These are phyloP conservation scores for Apteryx mantelli DNA, from an alignment of 2,113 vertebrate species.

Conservation along the genomic window DNA sequence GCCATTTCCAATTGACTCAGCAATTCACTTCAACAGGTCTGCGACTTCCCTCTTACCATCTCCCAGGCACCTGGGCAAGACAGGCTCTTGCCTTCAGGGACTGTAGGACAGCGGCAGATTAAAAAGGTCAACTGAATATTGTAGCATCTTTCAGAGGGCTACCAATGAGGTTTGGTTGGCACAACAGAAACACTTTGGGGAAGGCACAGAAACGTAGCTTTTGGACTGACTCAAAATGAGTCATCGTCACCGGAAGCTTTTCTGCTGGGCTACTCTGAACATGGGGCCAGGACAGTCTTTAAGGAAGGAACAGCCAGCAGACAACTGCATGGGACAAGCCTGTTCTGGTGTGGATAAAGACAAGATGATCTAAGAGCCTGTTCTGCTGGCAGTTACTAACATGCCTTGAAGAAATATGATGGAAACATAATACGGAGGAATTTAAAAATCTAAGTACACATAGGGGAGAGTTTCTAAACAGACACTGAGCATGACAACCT, in stretches of 20 bases:
- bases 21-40: neutral
- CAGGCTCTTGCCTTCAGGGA: neutral
- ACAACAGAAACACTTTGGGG: neutral
- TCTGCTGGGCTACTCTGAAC: neutral
- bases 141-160: neutral
- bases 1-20: neutral
- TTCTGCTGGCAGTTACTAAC: neutral
- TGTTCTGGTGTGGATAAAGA: neutral
- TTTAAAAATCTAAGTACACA: neutral
- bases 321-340: neutral
- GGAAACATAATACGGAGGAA: neutral
- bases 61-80: neutral
- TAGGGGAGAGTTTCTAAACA: neutral
- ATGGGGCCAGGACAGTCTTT: accelerated
- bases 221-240: neutral
- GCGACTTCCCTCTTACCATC: accelerated
- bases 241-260: neutral
- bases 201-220: neutral
- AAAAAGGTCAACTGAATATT: neutral
- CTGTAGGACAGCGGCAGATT: neutral
- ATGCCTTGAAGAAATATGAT: neutral
- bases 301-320: neutral
- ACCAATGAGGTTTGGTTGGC: neutral
- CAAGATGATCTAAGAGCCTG: neutral
- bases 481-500: accelerated